Percentiles rank a stretch among this genome's conserved stretches.
Conservation (phyloP, 2,888 invertebrate genomes). For the Ochropleura plecta region DNA sequence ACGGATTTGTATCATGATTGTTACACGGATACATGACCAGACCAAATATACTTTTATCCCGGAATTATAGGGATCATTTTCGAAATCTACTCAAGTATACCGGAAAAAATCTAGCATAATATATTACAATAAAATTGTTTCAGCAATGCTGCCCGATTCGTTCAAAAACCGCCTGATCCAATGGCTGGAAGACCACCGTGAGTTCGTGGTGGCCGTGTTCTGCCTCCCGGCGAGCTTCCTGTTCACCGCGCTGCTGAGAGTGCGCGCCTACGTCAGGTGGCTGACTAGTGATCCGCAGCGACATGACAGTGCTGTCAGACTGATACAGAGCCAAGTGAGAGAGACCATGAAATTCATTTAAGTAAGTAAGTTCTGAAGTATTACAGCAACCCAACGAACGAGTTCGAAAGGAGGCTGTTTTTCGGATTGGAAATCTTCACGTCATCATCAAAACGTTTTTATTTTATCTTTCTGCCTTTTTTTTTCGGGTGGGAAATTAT, state of each 20-base stretch:
- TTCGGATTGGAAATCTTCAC: too few species aligned
- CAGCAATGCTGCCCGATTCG: slow-evolving; percentile 74
- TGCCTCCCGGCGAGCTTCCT: slow-evolving; percentile 93
- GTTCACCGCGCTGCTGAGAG: slow-evolving; percentile 86
- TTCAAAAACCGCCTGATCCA: slow-evolving; percentile 80
- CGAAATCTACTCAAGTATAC: background rate
- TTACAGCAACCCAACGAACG: background rate
- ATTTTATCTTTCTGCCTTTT: background rate
- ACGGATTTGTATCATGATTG: background rate
- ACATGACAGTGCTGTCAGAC: slow-evolving; percentile 85
- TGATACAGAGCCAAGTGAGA: slow-evolving; percentile 82
- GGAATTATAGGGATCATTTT: background rate
- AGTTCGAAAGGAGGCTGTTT: background rate
- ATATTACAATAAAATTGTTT: background rate
- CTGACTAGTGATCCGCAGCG: slow-evolving; percentile 79
- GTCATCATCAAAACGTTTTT: background rate
- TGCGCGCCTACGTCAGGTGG: slow-evolving; percentile 80
- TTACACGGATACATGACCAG: background rate
- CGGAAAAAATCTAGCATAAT: background rate
- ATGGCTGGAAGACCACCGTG: slow-evolving; percentile 91
- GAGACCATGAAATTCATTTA: background rate
- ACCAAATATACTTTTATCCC: background rate
- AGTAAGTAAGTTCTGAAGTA: too few species aligned
- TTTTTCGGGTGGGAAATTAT: too few species aligned
- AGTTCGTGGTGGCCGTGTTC: slow-evolving; percentile 91